phyloP scores from a whole-genome alignment of 2,888 invertebrate genomes.

The Bimastos eiseni region DNA sequence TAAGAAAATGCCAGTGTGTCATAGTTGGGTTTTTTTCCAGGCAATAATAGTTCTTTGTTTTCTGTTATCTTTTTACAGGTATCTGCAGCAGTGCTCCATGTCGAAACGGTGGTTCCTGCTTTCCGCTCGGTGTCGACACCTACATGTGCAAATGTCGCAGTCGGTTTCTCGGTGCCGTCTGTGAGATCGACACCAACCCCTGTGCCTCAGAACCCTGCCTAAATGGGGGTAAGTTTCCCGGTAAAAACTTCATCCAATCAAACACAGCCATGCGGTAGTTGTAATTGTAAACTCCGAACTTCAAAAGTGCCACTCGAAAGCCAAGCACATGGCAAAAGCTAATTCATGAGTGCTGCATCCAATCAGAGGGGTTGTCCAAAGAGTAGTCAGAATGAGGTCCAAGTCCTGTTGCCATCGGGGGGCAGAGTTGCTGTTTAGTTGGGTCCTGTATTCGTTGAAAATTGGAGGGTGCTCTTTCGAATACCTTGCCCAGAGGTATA shows the following conservation, averaged over 20 bases:
- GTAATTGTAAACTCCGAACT: too few species aligned
- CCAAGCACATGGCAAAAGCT: too few species aligned
- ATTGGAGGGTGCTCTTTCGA: too few species aligned
- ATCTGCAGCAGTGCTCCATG: slow-evolving; percentile 73
- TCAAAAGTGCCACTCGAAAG: too few species aligned
- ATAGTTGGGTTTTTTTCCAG: too few species aligned
- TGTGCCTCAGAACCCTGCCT: slow-evolving; percentile 45
- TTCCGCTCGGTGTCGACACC: slow-evolving; percentile 62
- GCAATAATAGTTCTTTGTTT: not conserved
- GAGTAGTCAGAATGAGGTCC: too few species aligned
- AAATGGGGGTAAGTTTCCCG: slow-evolving; percentile 37
- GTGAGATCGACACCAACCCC: slow-evolving; percentile 73
- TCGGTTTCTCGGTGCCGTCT: slow-evolving; percentile 76
- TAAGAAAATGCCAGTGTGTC: too few species aligned
- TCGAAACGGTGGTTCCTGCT: slow-evolving; percentile 74
- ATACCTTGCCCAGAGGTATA: not conserved
- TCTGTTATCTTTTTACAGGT: slow-evolving; percentile 45
- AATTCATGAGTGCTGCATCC: too few species aligned
- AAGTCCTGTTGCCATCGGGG: too few species aligned
- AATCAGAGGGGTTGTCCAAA: too few species aligned
- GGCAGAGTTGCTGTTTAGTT: too few species aligned
- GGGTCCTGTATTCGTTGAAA: too few species aligned
- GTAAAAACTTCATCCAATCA: not conserved
- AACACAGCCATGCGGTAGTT: not conserved
- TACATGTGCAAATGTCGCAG: slow-evolving; percentile 78